phyloP scores from a whole-genome alignment of 2,888 invertebrate genomes.

The Eucera pruinosa region DNA sequence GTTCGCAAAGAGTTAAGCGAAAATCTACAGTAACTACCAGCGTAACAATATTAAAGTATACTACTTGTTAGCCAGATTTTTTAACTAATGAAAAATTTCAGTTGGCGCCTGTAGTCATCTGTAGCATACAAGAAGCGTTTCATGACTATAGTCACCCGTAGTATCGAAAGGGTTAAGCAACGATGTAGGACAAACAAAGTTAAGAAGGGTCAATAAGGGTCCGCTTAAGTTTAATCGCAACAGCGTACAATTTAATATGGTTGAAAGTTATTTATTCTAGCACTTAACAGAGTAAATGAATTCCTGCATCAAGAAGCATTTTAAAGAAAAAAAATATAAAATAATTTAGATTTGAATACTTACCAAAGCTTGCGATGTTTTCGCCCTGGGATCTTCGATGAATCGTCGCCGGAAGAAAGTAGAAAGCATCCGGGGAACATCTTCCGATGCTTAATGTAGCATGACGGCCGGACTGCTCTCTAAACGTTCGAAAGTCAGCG shows the following conservation, averaged over 20 bases:
- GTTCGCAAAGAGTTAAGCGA: too few relatives aligned
- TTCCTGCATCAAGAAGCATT: not conserved
- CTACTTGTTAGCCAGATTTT: too few relatives aligned
- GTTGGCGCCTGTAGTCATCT: too few relatives aligned
- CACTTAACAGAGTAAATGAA: not conserved
- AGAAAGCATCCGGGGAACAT: conserved; percentile 1
- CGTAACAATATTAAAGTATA: too few relatives aligned
- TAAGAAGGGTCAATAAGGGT: conserved; percentile 26
- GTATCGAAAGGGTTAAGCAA: too few relatives aligned
- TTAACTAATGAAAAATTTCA: too few relatives aligned
- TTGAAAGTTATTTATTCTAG: not conserved
- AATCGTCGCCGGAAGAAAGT: not conserved
- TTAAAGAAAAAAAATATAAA: not conserved
- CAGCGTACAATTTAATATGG: too few relatives aligned
- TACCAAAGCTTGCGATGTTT: not conserved
- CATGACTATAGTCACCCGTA: too few relatives aligned
- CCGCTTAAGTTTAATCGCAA: conserved; percentile 19
- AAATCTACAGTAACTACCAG: too few relatives aligned
- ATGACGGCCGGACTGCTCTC: conserved; percentile 29
- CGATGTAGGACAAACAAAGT: not conserved
- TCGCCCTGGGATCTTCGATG: not conserved
- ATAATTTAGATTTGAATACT: not conserved
- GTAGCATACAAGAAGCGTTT: too few relatives aligned
- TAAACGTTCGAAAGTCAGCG: conserved; percentile 42
- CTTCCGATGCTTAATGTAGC: conserved; percentile 41